Conservation (phyloP, 2,113 vertebrate species). For the Cryptomyrus ogoouensis region DNA sequence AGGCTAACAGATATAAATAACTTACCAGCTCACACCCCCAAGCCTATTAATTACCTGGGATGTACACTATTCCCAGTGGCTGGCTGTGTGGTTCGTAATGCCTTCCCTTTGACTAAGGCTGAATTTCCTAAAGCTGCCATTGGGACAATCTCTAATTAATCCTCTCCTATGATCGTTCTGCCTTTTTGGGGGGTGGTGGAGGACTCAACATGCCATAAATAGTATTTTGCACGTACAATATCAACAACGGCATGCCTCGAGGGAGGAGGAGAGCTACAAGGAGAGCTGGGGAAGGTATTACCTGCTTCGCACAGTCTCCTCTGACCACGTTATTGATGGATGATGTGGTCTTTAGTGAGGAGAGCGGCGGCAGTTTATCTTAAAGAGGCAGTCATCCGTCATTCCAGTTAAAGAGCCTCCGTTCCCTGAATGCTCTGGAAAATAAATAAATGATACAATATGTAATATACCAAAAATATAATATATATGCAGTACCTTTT, state of each 20-base stretch:
- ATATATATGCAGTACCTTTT: neutral
- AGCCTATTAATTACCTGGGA: constrained; percentile 12
- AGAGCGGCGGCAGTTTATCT: neutral
- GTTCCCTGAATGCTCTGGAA: neutral
- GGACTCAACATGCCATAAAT: neutral
- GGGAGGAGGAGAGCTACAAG: neutral
- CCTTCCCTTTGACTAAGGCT: constrained; percentile 8
- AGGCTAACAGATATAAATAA: constrained; percentile 12
- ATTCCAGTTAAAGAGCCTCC: neutral
- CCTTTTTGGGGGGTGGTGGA: neutral
- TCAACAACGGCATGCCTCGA: neutral
- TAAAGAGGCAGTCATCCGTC: constrained; percentile 5
- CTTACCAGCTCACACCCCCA: constrained; percentile 8
- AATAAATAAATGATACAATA: constrained; percentile 4
- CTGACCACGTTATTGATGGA: constrained; percentile 5
- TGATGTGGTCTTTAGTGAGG: constrained; percentile 7
- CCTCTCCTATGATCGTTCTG: constrained; percentile 11
- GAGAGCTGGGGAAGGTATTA: neutral
- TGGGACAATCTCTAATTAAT: constrained; percentile 14
- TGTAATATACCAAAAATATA: neutral
- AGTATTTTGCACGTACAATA: constrained; percentile 2
- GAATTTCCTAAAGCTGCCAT: constrained; percentile 6
- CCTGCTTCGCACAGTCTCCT: neutral
- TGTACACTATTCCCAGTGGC: neutral
- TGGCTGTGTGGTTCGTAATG: neutral